Evolutionary conservation across 2,113 vertebrate genomes (phyloP).

Genomic region (Poicephalus gulielmi): DNA sequence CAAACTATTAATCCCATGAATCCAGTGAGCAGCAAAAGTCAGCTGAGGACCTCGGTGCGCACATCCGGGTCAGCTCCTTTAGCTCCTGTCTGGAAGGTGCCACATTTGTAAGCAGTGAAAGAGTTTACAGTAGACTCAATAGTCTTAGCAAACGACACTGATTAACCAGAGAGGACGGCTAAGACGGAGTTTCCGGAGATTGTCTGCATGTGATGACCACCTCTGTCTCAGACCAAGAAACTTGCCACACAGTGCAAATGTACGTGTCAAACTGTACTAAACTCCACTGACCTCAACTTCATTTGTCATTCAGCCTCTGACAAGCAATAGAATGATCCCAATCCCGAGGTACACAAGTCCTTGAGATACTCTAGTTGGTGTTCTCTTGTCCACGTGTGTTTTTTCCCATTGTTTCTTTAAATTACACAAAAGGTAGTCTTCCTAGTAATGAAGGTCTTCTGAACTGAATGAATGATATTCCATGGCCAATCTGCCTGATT

Average conservation of each 20-base stretch:
- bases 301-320: neutral
- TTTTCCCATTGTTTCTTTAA: neutral
- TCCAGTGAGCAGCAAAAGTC: neutral
- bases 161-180: neutral
- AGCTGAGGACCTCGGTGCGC: fast-evolving
- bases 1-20: neutral
- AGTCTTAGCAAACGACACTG: neutral
- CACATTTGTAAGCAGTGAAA: neutral
- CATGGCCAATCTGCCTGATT: neutral
- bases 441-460: neutral
- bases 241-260: neutral
- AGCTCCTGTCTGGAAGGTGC: neutral
- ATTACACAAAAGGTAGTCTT: neutral
- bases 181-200: neutral
- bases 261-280: neutral
- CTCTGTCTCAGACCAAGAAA: neutral
- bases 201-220: neutral
- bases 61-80: neutral
- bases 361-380: fast-evolving
- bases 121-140: neutral
- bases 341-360: neutral
- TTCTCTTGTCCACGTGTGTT: fast-evolving
- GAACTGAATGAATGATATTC: neutral
- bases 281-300: neutral
- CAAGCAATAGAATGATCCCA: neutral